Evolutionary conservation across 2,888 invertebrate species (phyloP).

Genomic region (Chloromyia formosa): DNA sequence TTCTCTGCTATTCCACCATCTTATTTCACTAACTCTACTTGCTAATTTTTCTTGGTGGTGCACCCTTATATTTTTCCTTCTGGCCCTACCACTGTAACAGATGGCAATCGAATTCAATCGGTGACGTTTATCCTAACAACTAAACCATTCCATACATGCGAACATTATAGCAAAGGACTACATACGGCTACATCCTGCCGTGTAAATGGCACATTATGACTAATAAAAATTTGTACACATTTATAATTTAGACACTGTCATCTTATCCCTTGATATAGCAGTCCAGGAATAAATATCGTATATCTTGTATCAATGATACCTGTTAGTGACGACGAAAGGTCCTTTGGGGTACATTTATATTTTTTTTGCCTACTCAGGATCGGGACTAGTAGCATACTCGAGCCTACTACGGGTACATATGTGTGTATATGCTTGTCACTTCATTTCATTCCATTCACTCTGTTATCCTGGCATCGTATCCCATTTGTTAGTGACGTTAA

Average conservation of each 20-base stretch:
- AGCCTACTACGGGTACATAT: constrained; percentile 3
- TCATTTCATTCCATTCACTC: neutral
- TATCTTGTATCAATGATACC: constrained; percentile 53
- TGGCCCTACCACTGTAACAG: too few species aligned
- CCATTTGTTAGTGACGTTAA: constrained; percentile 14
- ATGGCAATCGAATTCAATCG: too few species aligned
- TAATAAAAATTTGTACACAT: constrained; percentile 39
- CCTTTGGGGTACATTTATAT: constrained; percentile 52
- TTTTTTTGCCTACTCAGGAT: constrained; percentile 1
- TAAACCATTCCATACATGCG: too few species aligned
- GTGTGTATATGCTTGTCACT: neutral
- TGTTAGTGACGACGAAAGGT: constrained; percentile 53
- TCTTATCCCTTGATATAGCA: constrained; percentile 36
- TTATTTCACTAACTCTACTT: too few species aligned
- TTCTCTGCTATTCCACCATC: too few species aligned
- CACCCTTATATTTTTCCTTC: too few species aligned
- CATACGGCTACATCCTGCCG: too few species aligned
- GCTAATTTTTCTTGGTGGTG: too few species aligned
- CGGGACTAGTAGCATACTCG: too few species aligned
- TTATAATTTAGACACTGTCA: constrained; percentile 38
- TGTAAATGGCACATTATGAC: constrained; percentile 40
- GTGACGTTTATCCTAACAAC: too few species aligned
- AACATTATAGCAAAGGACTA: too few species aligned
- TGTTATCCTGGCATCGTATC: neutral
- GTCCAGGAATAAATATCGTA: constrained; percentile 41